phyloP scores from a whole-genome alignment of 2,888 invertebrate species.

The Cephalotes varians region DNA sequence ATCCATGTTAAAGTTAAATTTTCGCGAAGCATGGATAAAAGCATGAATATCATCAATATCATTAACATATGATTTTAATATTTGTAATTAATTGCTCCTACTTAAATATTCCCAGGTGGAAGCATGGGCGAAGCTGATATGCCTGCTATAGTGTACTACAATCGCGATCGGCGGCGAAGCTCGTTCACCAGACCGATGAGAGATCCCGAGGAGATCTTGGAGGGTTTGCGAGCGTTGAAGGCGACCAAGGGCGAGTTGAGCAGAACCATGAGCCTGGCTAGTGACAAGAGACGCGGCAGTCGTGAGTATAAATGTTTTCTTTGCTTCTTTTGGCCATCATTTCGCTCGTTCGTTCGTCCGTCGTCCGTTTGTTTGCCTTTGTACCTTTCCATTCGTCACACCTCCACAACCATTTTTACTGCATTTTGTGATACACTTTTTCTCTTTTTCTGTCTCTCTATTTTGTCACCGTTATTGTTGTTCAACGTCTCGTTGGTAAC shows the following conservation, averaged over 20 bases:
- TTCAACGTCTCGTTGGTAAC: slow-evolving; percentile 33
- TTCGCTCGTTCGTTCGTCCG: slow-evolving; percentile 73
- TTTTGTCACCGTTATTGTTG: slow-evolving; percentile 47
- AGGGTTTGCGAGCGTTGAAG: slow-evolving; percentile 90
- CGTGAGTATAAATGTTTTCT: slow-evolving; percentile 88
- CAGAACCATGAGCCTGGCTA: slow-evolving; percentile 93
- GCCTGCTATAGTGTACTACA: slow-evolving; percentile 87
- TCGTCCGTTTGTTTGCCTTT: slow-evolving; percentile 57
- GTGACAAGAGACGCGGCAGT: slow-evolving; percentile 88
- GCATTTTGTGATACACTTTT: slow-evolving; percentile 53
- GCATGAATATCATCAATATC: background rate
- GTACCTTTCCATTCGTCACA: slow-evolving; percentile 52
- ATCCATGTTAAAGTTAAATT: background rate
- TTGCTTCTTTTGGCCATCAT: slow-evolving; percentile 70
- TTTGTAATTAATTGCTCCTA: background rate
- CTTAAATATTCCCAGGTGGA: slow-evolving; percentile 75
- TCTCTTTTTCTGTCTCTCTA: slow-evolving; percentile 53
- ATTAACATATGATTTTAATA: background rate
- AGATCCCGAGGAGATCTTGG: slow-evolving; percentile 92
- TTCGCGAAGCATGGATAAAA: background rate
- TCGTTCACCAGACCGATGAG: slow-evolving; percentile 91
- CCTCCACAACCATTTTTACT: slow-evolving; percentile 59
- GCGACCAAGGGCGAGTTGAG: slow-evolving; percentile 92
- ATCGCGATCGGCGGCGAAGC: slow-evolving; percentile 92
- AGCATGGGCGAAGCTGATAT: slow-evolving; percentile 86